Evolutionary conservation across 2,888 invertebrate species (phyloP).

Genomic region (Protophormia terraenovae): DNA sequence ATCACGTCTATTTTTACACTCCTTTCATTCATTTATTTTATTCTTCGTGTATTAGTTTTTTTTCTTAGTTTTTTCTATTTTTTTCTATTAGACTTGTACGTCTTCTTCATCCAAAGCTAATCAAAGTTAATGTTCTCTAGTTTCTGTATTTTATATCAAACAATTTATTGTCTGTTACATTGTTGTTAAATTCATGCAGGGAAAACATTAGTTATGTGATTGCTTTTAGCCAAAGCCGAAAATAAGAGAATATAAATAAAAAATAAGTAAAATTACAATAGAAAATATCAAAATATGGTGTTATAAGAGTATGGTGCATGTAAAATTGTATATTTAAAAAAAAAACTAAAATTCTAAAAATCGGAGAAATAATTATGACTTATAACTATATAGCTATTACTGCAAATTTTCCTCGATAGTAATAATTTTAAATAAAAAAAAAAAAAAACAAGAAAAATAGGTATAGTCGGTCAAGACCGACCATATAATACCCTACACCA

Average conservation of each 20-base stretch:
- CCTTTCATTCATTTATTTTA: constrained; percentile 59
- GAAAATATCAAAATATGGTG: constrained; percentile 33
- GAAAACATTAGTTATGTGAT: constrained; percentile 62
- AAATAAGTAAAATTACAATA: background rate
- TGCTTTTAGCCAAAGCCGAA: constrained; percentile 50
- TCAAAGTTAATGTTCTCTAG: constrained; percentile 63
- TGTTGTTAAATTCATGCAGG: constrained; percentile 63
- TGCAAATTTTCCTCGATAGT: too few relatives aligned
- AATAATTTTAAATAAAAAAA: too few relatives aligned
- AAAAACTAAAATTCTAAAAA: background rate
- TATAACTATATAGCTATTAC: too few relatives aligned
- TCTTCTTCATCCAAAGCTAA: constrained; percentile 55
- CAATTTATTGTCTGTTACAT: constrained; percentile 65
- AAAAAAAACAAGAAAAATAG: too few relatives aligned
- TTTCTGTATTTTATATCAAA: constrained; percentile 64
- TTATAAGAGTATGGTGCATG: constrained; percentile 6
- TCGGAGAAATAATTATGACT: too few relatives aligned
- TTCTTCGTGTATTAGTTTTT: constrained; percentile 24
- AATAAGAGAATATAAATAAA: background rate
- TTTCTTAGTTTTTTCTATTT: background rate
- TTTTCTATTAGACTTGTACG: constrained; percentile 1
- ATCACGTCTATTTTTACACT: constrained; percentile 61
- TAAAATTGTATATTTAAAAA: background rate
- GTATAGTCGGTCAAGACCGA: too few relatives aligned
- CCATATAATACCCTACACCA: too few relatives aligned